phyloP scores from a whole-genome alignment of 2,888 invertebrate species.

The Sthenelais limicola region DNA sequence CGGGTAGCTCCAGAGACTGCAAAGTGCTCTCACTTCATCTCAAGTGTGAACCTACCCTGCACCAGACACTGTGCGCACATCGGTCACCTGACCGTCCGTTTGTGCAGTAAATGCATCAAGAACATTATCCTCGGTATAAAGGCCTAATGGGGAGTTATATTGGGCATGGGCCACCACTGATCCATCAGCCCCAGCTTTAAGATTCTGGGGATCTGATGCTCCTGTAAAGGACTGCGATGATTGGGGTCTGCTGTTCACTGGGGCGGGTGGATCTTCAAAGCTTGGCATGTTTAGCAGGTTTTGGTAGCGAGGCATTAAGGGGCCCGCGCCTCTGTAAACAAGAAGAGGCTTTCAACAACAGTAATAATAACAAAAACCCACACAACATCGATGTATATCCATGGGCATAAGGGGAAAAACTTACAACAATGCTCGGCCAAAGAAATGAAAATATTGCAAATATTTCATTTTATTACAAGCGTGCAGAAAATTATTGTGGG shows the following conservation, averaged over 20 bases:
- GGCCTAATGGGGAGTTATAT: conserved; percentile 67
- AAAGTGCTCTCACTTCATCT: neutral
- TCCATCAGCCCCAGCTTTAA: conserved; percentile 35
- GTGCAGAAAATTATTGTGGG: no score
- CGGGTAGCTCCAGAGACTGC: no score
- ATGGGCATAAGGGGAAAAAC: no score
- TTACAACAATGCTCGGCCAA: no score
- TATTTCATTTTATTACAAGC: no score
- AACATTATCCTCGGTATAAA: conserved; percentile 67
- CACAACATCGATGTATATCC: no score
- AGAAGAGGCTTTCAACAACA: conserved; percentile 8
- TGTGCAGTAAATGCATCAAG: conserved; percentile 58
- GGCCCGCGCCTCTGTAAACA: neutral
- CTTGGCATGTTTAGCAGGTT: conserved; percentile 52
- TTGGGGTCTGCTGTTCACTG: conserved; percentile 35
- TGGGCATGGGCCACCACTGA: conserved; percentile 56
- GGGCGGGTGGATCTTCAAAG: conserved; percentile 48
- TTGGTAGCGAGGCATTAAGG: conserved; percentile 50
- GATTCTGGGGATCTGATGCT: conserved; percentile 9
- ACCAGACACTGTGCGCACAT: conserved; percentile 45
- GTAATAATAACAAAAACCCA: no score
- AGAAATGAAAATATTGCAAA: no score
- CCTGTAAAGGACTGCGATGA: conserved; percentile 46
- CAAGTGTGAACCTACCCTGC: conserved; percentile 18
- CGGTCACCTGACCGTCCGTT: conserved; percentile 52